Evolutionary conservation across 2,888 invertebrate genomes (phyloP).

Genomic region (Dioctria rufipes): DNA sequence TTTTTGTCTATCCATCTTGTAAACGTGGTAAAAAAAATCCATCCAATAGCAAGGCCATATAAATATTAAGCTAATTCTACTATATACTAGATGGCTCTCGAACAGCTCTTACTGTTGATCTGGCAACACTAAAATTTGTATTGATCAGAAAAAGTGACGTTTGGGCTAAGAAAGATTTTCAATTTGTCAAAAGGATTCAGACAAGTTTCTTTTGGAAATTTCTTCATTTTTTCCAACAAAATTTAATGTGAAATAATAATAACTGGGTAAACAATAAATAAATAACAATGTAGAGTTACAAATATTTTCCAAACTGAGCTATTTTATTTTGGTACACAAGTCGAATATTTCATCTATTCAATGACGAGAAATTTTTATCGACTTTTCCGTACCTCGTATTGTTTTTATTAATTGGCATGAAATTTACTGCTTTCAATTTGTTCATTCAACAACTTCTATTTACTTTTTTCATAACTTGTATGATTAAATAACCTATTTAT

Average conservation of each 20-base stretch:
- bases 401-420: slow-evolving; percentile 4
- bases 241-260: slow-evolving; percentile 20
- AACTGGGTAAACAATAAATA: slow-evolving; percentile 7
- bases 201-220: slow-evolving; percentile 26
- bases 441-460: not conserved
- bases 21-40: too few species aligned
- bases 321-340: not conserved
- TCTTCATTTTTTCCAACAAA: not conserved
- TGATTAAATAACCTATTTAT: slow-evolving; percentile 43
- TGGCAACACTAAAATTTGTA: not conserved
- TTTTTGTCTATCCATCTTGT: too few species aligned
- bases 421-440: not conserved
- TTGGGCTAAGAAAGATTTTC: slow-evolving; percentile 31
- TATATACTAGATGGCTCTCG: too few species aligned
- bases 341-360: not conserved
- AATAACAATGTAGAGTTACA: not conserved
- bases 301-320: slow-evolving; percentile 2
- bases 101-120: too few species aligned
- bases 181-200: slow-evolving; percentile 45
- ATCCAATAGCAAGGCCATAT: too few species aligned
- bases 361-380: slow-evolving; percentile 38
- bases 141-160: slow-evolving; percentile 51
- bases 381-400: slow-evolving; percentile 34
- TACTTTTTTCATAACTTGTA: not conserved
- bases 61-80: too few species aligned